Percentiles rank a stretch among this genome's conserved stretches.
phyloP scores from a whole-genome alignment of 2,113 vertebrate genomes.

The Sylvietta virens region DNA sequence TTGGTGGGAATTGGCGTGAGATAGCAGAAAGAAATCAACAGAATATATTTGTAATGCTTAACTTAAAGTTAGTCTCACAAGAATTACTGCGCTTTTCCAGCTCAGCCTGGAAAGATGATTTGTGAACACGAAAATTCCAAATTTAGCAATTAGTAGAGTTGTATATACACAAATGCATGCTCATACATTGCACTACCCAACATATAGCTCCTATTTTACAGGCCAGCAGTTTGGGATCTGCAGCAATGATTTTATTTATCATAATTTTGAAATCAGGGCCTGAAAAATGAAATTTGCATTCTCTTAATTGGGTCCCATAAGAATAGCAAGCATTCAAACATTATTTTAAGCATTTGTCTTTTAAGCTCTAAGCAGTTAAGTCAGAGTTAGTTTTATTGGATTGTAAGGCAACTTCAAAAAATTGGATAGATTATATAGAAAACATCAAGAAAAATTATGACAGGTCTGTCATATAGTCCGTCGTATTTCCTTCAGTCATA shows the following conservation, averaged over 20 bases:
- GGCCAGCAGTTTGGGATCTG: neutral
- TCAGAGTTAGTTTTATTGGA: neutral
- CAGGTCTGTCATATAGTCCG: neutral
- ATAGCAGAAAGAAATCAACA: neutral
- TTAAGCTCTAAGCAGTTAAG: neutral
- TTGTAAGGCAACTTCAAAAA: slow-evolving; percentile 10
- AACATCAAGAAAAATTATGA: neutral
- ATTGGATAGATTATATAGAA: neutral
- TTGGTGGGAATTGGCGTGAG: neutral
- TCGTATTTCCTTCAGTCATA: neutral
- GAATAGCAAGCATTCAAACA: neutral
- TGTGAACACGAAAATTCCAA: neutral
- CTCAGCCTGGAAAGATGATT: neutral
- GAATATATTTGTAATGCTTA: neutral
- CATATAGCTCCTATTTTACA: neutral
- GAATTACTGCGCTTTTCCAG: neutral
- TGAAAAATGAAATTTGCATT: neutral
- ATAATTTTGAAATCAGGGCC: neutral
- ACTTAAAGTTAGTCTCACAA: neutral
- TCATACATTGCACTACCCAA: neutral
- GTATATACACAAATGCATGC: neutral
- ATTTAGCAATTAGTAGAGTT: neutral
- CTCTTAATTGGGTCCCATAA: slow-evolving; percentile 35
- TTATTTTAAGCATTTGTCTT: neutral
- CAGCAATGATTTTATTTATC: neutral